Evolutionary conservation across 2,888 invertebrate genomes (phyloP).

Genomic region (Aplocera efformata): DNA sequence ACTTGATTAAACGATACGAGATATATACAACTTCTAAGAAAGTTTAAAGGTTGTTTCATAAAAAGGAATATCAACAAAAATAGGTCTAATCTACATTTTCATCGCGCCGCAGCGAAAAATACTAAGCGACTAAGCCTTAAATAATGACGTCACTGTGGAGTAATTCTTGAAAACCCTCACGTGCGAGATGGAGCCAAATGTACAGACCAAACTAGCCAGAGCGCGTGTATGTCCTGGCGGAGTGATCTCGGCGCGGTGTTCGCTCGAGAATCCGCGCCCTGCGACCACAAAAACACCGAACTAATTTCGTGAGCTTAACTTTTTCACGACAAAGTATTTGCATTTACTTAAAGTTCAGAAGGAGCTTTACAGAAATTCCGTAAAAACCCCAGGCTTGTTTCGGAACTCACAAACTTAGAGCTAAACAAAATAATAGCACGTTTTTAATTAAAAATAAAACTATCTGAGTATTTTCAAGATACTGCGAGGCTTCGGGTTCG

Average conservation of each 20-base stretch:
- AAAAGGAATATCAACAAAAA: too few species aligned
- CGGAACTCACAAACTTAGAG: constrained; percentile 9
- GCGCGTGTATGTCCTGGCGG: too few species aligned
- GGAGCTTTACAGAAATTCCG: background rate
- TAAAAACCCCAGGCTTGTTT: constrained; percentile 1
- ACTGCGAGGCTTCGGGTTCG: background rate
- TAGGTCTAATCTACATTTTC: too few species aligned
- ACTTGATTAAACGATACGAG: too few species aligned
- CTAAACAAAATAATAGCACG: constrained; percentile 3
- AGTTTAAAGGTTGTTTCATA: too few species aligned
- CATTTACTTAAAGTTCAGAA: background rate
- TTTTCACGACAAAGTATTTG: background rate
- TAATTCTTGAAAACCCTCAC: too few species aligned
- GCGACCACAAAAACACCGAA: background rate
- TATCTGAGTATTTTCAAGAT: background rate
- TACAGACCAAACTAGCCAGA: too few species aligned
- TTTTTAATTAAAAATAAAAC: background rate
- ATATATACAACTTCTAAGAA: too few species aligned
- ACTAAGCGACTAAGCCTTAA: too few species aligned
- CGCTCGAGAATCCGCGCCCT: background rate
- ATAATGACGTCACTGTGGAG: too few species aligned
- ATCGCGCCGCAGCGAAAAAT: too few species aligned
- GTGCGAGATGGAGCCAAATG: too few species aligned
- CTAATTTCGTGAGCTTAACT: background rate
- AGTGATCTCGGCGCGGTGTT: background rate